Conservation (phyloP, 2,113 vertebrate species). For the Sinocyclocheilus grahami region DNA sequence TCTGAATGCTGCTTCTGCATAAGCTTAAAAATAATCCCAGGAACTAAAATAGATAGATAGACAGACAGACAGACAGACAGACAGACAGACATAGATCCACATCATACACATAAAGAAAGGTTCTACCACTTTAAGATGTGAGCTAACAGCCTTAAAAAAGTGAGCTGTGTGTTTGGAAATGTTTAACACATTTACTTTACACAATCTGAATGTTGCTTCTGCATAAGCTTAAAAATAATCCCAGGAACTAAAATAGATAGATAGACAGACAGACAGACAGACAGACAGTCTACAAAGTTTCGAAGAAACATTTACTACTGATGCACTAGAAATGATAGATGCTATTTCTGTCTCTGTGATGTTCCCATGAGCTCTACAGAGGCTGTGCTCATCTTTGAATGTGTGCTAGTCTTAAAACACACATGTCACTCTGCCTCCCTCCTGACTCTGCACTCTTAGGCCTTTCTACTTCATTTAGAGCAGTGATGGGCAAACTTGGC, state of each 20-base stretch:
- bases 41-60: too few species aligned
- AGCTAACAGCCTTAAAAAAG: neutral
- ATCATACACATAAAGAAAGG: neutral
- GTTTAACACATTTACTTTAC: neutral
- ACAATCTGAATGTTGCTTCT: neutral
- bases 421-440: constrained; percentile 16
- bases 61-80: neutral
- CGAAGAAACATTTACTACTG: neutral
- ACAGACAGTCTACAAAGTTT: too few species aligned
- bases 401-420: constrained; percentile 28
- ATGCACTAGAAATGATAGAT: neutral
- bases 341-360: neutral
- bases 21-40: neutral
- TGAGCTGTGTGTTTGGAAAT: neutral
- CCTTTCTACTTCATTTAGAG: constrained; percentile 20
- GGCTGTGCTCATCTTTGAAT: constrained; percentile 8
- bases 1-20: neutral
- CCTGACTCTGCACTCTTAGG: constrained; percentile 10
- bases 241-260: too few species aligned
- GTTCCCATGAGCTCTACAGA: constrained; percentile 8
- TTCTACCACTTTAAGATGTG: neutral
- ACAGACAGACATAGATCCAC: neutral
- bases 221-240: neutral
- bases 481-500: constrained; percentile 38
- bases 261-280: neutral